A percentile compares a stretch with the other conserved stretches of the same genome.
Conservation (phyloP, 2,113 vertebrate species). For the Perognathus longimembris region DNA sequence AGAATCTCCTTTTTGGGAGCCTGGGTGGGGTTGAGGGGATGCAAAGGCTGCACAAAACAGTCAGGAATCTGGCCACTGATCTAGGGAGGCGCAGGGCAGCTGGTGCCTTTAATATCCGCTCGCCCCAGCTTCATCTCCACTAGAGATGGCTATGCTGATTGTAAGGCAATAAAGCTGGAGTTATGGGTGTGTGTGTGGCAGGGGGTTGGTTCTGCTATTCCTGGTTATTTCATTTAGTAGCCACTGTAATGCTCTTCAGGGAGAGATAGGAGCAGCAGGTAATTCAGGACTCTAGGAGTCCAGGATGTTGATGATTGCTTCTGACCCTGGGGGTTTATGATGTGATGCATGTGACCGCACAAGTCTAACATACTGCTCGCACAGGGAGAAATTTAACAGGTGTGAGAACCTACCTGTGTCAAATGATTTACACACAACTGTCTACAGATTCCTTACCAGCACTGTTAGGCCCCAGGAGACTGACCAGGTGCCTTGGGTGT, state of each 20-base stretch:
- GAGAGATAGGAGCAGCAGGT: slow-evolving; percentile 56
- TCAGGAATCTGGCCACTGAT: background rate
- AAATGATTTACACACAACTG: background rate
- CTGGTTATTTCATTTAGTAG: slow-evolving; percentile 70
- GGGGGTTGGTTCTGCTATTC: background rate
- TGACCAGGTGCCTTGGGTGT: background rate
- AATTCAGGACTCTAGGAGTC: background rate
- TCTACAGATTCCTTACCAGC: accelerated
- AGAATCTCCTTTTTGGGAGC: accelerated
- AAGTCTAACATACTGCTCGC: background rate
- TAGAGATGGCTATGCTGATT: slow-evolving; percentile 57
- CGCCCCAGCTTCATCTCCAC: background rate
- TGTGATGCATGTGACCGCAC: background rate
- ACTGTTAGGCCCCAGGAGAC: background rate
- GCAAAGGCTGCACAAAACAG: accelerated
- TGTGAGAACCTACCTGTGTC: background rate
- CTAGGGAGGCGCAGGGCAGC: background rate
- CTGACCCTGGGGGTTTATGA: background rate
- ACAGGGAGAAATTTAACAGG: background rate
- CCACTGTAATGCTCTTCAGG: slow-evolving; percentile 48
- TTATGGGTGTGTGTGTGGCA: background rate
- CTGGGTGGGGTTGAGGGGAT: accelerated
- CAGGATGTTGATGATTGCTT: background rate
- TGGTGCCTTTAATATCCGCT: slow-evolving; percentile 67
- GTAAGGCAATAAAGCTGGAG: slow-evolving; percentile 62